A percentile compares a stretch with the other conserved stretches of the same genome.
Evolutionary conservation across 2,888 invertebrate genomes (phyloP).

Genomic region (Eupithecia subfuscata): DNA sequence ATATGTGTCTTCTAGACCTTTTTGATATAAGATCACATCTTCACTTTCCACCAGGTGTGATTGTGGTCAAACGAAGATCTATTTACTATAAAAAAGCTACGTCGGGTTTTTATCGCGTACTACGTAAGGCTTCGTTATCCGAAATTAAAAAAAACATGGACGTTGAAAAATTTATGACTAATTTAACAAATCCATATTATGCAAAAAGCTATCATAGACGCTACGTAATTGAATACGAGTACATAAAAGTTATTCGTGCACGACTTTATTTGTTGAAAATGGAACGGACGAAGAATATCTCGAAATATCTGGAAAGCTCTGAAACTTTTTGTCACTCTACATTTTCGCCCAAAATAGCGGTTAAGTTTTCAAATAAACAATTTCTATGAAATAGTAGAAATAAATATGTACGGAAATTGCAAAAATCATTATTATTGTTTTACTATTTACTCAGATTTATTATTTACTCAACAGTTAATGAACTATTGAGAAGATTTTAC

Average conservation of each 20-base stretch:
- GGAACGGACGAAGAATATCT: neutral
- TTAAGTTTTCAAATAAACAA: neutral
- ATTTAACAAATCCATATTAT: no score
- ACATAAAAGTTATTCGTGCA: neutral
- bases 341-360: neutral
- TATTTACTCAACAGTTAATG: no score
- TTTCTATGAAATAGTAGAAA: neutral
- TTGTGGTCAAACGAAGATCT: no score
- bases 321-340: neutral
- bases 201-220: no score
- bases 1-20: no score
- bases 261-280: no score
- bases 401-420: neutral
- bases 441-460: no score
- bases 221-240: neutral
- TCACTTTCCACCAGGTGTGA: no score
- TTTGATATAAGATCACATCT: no score
- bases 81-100: neutral
- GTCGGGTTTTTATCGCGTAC: neutral
- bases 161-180: no score
- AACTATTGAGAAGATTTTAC: no score
- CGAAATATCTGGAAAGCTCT: neutral
- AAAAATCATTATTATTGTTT: no score
- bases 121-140: neutral
- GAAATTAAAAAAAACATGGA: neutral